Conservation (phyloP, 2,113 vertebrate genomes). For the Pteruthius melanotis region DNA sequence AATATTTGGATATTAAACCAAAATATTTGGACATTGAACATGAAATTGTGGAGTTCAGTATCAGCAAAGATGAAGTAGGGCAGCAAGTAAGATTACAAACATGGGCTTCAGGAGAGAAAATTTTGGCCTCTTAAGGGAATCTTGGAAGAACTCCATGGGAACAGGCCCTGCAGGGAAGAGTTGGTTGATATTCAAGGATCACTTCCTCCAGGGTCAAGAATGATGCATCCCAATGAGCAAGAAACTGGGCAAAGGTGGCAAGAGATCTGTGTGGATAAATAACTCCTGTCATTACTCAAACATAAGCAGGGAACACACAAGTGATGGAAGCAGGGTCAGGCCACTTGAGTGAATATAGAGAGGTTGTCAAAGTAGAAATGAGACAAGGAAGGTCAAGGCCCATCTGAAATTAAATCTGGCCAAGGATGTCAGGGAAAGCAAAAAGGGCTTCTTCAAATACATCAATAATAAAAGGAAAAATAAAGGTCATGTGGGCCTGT, state of each 20-base stretch:
- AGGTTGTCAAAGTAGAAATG: background rate
- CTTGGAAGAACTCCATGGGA: background rate
- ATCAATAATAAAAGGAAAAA: background rate
- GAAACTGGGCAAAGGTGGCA: background rate
- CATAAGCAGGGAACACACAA: background rate
- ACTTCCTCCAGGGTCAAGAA: background rate
- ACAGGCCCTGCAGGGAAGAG: background rate
- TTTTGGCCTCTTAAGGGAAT: background rate
- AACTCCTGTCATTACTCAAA: background rate
- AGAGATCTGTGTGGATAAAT: background rate
- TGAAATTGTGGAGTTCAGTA: background rate
- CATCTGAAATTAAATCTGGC: background rate
- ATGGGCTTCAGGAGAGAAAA: background rate
- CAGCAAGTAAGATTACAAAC: background rate
- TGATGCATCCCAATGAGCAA: background rate
- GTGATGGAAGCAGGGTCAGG: background rate
- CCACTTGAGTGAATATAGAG: background rate
- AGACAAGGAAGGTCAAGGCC: background rate
- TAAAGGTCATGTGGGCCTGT: background rate
- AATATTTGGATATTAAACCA: background rate
- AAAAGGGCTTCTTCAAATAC: background rate
- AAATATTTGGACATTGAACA: background rate
- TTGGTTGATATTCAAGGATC: background rate
- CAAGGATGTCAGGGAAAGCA: background rate
- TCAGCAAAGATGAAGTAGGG: background rate